Conservation (phyloP, 2,888 invertebrate species). For the Xestia sexstrigata region DNA sequence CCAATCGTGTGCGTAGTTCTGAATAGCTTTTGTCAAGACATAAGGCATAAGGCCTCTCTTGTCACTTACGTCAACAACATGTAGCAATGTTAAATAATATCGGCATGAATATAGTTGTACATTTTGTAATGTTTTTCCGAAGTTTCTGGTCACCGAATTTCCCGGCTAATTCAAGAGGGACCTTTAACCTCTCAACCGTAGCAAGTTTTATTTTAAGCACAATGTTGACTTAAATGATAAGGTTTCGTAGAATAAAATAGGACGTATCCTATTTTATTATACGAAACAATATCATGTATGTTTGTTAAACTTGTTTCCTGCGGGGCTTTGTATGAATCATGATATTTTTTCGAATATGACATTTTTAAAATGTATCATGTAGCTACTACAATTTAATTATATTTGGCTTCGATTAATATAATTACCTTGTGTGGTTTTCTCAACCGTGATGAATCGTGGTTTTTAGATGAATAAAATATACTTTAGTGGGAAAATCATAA, state of each 20-base stretch:
- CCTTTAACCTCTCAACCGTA: not conserved
- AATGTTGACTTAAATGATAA: not conserved
- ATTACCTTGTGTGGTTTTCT: not conserved
- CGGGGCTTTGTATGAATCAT: not conserved
- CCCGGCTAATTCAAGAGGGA: conserved; percentile 17
- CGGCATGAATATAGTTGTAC: not conserved
- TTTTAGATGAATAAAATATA: too few species aligned
- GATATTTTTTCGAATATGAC: not conserved
- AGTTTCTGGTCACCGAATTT: conserved; percentile 61
- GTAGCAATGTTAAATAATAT: conserved; percentile 1
- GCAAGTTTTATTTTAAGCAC: not conserved
- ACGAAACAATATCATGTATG: too few species aligned
- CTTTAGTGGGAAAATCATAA: too few species aligned
- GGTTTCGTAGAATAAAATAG: not conserved
- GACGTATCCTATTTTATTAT: too few species aligned
- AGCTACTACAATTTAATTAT: too few species aligned
- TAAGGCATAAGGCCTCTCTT: not conserved
- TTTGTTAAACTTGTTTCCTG: not conserved
- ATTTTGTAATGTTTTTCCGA: conserved; percentile 64
- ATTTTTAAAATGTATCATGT: not conserved
- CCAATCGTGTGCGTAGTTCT: too few species aligned
- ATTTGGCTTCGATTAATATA: not conserved
- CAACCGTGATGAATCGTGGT: too few species aligned
- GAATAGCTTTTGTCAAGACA: too few species aligned
- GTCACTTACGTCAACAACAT: not conserved